A percentile compares a stretch with the other conserved stretches of the same genome.
Conservation (phyloP, 1,140 invertebrate genomes). For the Psilanteris sp. region DNA sequence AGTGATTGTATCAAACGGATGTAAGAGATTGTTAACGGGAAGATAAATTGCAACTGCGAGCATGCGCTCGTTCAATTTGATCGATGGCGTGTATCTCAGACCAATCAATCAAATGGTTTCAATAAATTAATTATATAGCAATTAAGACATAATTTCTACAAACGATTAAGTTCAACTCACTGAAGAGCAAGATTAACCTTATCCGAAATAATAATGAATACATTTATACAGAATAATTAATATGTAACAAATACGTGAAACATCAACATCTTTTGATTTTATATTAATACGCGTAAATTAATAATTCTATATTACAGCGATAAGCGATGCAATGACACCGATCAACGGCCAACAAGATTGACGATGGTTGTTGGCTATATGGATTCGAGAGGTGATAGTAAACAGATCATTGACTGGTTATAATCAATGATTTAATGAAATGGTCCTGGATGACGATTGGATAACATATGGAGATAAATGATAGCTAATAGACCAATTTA, state of each 20-base stretch:
- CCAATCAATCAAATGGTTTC: background rate
- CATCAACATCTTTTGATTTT: slow-evolving; percentile 10
- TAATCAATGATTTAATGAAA: slow-evolving; percentile 62
- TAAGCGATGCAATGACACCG: slow-evolving; percentile 16
- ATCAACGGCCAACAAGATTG: slow-evolving; percentile 18
- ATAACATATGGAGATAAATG: slow-evolving; percentile 32
- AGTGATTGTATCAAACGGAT: no score
- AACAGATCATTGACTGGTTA: slow-evolving; percentile 55
- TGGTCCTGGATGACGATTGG: slow-evolving; percentile 31
- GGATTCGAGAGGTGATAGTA: slow-evolving; percentile 43
- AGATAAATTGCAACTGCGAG: no score
- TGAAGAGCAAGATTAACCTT: background rate
- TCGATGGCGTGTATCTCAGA: background rate
- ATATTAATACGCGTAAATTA: slow-evolving; percentile 25
- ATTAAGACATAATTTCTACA: background rate
- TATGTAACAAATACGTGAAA: no score
- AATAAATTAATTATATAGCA: background rate
- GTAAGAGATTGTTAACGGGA: no score
- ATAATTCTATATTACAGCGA: slow-evolving; percentile 8
- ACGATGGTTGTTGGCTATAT: slow-evolving; percentile 8
- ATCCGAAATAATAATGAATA: no score
- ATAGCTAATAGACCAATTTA: slow-evolving; percentile 56
- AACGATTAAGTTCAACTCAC: no score
- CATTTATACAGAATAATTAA: no score
- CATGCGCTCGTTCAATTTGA: no score